Evolutionary conservation across 2,113 vertebrate species (phyloP).

Genomic region (Ramphastos sulfuratus): DNA sequence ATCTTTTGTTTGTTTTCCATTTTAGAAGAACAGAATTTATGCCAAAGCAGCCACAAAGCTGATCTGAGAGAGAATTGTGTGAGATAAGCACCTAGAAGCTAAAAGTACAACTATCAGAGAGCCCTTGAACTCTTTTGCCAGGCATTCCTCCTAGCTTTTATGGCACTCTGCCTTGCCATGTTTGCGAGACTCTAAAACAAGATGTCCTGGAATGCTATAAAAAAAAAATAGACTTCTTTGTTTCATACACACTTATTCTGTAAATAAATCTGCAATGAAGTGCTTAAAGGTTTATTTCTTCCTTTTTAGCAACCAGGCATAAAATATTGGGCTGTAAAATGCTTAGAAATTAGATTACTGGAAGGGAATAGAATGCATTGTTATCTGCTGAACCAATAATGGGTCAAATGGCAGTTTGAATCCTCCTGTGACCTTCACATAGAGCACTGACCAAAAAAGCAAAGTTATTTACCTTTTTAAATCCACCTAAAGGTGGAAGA

Average conservation of each 20-base stretch:
- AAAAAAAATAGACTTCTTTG: constrained; percentile 54
- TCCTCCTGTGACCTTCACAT: constrained; percentile 72
- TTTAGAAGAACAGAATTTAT: not conserved
- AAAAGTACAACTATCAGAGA: not conserved
- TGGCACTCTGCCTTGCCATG: constrained; percentile 7
- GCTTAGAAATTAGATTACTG: constrained; percentile 75
- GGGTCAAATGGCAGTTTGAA: constrained; percentile 76
- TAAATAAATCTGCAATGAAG: constrained; percentile 75
- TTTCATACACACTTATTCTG: constrained; percentile 61
- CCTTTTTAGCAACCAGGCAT: constrained; percentile 66
- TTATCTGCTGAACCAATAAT: constrained; percentile 75
- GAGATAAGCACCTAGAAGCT: constrained; percentile 6
- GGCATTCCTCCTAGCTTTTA: constrained; percentile 12
- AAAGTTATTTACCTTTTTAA: constrained; percentile 83
- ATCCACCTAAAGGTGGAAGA: constrained; percentile 78
- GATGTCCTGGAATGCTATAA: constrained; percentile 58
- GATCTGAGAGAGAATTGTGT: not conserved
- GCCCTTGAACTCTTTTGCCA: constrained; percentile 35
- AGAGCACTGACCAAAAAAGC: constrained; percentile 72
- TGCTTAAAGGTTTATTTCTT: constrained; percentile 74
- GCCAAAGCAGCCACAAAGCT: not conserved
- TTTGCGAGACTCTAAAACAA: constrained; percentile 48
- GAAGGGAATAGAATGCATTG: constrained; percentile 67
- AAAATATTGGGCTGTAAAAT: constrained; percentile 76
- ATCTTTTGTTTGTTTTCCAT: not conserved